These are phyloP conservation scores for Ormyrus pomaceus DNA, from an alignment of 2,888 invertebrate genomes.

Conservation along the genomic window DNA sequence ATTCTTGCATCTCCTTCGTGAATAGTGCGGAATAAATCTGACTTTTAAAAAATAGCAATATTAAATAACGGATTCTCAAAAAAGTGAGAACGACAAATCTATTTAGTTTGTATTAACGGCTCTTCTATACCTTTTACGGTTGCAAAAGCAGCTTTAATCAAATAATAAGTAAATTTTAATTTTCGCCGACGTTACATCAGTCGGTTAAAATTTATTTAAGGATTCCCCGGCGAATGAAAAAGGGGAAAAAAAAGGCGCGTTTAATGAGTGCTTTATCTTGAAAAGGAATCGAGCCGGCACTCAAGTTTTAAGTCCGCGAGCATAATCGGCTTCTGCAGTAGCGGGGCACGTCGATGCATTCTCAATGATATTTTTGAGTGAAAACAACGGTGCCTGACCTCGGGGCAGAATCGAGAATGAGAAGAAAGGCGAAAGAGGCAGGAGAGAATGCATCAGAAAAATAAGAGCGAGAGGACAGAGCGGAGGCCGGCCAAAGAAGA, in stretches of 20 bases:
- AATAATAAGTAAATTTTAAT: no score
- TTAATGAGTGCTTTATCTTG: constrained; percentile 41
- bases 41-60: no score
- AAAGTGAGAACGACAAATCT: no score
- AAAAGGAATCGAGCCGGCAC: constrained; percentile 19
- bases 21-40: background rate
- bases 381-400: constrained; percentile 60
- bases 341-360: constrained; percentile 49
- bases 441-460: constrained; percentile 53
- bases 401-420: constrained; percentile 57
- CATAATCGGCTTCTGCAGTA: constrained; percentile 53
- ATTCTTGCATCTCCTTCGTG: constrained; percentile 1
- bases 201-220: no score
- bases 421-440: constrained; percentile 41
- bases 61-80: no score
- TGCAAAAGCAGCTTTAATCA: no score
- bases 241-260: constrained; percentile 12
- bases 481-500: constrained; percentile 51
- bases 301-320: constrained; percentile 11
- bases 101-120: no score
- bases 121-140: no score
- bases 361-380: constrained; percentile 59
- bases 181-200: no score
- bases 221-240: background rate
- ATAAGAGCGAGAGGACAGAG: constrained; percentile 54